These are phyloP conservation scores for Axinella damicornis DNA, from an alignment of 37 sponge, comb jelly and placozoan species.

Conservation along the genomic window DNA sequence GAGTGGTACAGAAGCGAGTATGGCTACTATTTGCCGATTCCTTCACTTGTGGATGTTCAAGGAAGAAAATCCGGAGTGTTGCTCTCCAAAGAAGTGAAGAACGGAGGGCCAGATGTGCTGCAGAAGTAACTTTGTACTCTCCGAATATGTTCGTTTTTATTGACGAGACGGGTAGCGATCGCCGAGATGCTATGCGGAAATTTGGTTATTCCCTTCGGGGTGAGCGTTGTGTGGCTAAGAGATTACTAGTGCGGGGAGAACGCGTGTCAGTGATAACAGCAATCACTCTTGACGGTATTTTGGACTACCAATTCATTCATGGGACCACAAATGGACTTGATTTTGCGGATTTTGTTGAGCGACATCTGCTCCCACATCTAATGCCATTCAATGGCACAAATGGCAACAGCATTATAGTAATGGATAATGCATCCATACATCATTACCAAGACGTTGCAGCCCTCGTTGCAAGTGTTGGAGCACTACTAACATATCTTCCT, in stretches of 20 bases:
- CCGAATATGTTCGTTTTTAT: constrained; percentile 38
- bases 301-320: constrained; percentile 24
- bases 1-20: constrained; percentile 12
- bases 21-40: constrained; percentile 24
- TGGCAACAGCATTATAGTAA: too few species aligned
- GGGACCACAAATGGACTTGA: constrained; percentile 16
- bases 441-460: too few species aligned
- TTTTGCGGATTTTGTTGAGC: constrained; percentile 18
- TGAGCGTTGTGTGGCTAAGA: neutral
- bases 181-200: constrained; percentile 24
- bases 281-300: constrained; percentile 17
- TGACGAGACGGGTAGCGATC: constrained; percentile 42
- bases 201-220: constrained; percentile 45
- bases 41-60: neutral
- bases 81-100: constrained; percentile 16
- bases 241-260: constrained; percentile 8
- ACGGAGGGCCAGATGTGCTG: constrained; percentile 6
- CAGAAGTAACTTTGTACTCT: constrained; percentile 6
- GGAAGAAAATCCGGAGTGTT: constrained; percentile 24
- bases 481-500: too few species aligned
- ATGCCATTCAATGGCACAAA: too few species aligned
- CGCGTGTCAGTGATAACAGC: constrained; percentile 40
- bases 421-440: too few species aligned
- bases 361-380: constrained; percentile 1
- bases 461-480: too few species aligned